Evolutionary conservation across 1,140 invertebrate genomes (phyloP).

Genomic region (Hormaphis cornu): DNA sequence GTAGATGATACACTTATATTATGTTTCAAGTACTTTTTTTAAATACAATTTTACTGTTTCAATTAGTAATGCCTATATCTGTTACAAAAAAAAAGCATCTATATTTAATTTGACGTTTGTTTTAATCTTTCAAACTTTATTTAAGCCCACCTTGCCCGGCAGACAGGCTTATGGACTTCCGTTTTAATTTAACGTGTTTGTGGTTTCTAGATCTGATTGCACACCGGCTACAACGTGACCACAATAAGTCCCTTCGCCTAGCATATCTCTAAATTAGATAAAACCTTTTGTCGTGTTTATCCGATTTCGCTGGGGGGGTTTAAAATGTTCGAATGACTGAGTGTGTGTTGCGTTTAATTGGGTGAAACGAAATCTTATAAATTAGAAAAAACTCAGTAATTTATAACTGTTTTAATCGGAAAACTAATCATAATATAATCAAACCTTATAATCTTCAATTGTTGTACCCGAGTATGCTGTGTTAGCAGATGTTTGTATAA

Average conservation of each 20-base stretch:
- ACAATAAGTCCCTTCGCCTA: background rate
- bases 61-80: background rate
- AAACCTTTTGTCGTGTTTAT: background rate
- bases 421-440: background rate
- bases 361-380: background rate
- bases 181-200: slow-evolving; percentile 8
- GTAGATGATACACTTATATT: no score
- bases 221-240: background rate
- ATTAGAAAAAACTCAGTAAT: background rate
- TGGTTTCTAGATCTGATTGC: background rate
- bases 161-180: background rate
- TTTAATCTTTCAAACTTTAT: slow-evolving; percentile 7
- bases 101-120: background rate
- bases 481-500: no score
- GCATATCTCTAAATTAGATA: background rate
- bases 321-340: background rate
- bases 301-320: background rate
- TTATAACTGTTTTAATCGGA: background rate
- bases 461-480: no score
- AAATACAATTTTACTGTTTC: no score
- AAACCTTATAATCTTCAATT: background rate
- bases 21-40: no score
- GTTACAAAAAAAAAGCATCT: background rate
- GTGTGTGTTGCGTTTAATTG: background rate
- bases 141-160: slow-evolving; percentile 18